phyloP scores from a whole-genome alignment of 2,888 invertebrate species.

The Achlya flavicornis region DNA sequence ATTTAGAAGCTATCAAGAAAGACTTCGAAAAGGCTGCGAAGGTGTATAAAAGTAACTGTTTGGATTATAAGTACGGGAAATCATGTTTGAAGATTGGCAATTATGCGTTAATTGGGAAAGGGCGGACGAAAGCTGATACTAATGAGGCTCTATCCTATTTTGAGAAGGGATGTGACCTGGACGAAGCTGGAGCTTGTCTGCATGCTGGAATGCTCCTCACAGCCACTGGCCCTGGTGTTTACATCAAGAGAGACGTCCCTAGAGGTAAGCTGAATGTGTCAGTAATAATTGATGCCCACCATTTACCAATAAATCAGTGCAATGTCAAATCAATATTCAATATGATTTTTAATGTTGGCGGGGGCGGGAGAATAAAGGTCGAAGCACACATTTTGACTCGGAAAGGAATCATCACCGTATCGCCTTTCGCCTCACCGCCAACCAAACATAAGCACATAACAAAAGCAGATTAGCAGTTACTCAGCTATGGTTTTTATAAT shows the following conservation, averaged over 20 bases:
- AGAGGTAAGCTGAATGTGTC: constrained; percentile 68
- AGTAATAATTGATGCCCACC: neutral
- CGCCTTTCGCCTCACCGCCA: too few species aligned
- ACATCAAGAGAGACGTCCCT: constrained; percentile 82
- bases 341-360: neutral
- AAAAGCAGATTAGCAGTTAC: too few species aligned
- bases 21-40: constrained; percentile 91
- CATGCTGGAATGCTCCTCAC: constrained; percentile 89
- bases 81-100: constrained; percentile 96
- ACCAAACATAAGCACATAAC: too few species aligned
- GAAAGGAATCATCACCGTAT: too few species aligned
- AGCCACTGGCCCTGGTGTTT: constrained; percentile 82
- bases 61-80: constrained; percentile 90
- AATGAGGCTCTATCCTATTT: constrained; percentile 88
- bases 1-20: constrained; percentile 92
- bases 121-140: constrained; percentile 80
- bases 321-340: neutral
- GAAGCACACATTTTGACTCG: too few species aligned
- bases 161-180: constrained; percentile 90
- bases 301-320: neutral
- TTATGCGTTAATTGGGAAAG: constrained; percentile 86
- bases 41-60: constrained; percentile 94
- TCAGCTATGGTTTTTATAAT: too few species aligned
- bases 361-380: neutral
- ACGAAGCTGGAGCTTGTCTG: constrained; percentile 88